Evolutionary conservation across 2,797 vertebrate genomes (phyloP).

Genomic region (Poliocrania exsul): DNA sequence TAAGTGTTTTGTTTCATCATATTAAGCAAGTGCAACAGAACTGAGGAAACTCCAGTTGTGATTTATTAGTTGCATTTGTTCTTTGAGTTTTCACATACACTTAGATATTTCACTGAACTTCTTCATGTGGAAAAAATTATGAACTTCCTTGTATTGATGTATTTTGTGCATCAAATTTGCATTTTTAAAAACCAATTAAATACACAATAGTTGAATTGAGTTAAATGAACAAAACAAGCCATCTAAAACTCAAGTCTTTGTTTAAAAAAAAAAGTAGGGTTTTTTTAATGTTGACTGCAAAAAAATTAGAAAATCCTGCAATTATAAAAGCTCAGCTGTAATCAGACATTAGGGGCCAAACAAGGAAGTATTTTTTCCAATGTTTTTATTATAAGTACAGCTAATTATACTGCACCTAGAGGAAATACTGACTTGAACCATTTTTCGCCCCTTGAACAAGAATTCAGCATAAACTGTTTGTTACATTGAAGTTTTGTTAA

Average conservation of each 20-base stretch:
- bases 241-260: not conserved
- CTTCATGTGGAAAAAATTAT: not conserved
- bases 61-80: constrained; percentile 3
- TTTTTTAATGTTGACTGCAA: not conserved
- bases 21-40: constrained; percentile 15
- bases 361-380: not conserved
- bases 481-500: not conserved
- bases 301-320: not conserved
- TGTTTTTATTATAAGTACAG: not conserved
- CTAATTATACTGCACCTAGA: not conserved
- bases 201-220: not conserved
- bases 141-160: not conserved
- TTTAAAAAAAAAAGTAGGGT: not conserved
- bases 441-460: not conserved
- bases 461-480: not conserved
- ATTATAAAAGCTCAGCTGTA: not conserved
- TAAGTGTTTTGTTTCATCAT: constrained; percentile 36
- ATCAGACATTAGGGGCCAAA: not conserved
- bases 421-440: not conserved
- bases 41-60: not conserved
- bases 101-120: not conserved
- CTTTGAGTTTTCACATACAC: not conserved
- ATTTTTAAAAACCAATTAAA: not conserved
- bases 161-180: not conserved
- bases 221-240: not conserved